phyloP scores from a whole-genome alignment of 2,113 vertebrate genomes.

The Motacilla alba region DNA sequence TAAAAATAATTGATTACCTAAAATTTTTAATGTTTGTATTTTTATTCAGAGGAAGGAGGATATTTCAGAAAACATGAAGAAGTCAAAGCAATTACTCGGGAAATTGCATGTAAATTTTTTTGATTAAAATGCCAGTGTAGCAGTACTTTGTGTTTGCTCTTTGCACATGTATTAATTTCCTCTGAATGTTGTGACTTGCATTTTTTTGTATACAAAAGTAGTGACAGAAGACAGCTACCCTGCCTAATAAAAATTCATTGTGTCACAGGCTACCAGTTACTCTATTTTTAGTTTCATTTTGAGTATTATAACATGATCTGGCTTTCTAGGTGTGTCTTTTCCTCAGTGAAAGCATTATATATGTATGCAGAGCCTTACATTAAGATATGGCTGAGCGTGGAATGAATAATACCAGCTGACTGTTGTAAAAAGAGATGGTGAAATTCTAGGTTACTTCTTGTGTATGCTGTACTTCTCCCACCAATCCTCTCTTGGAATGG shows the following conservation, averaged over 20 bases:
- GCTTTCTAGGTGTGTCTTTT: background rate
- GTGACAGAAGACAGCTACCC: background rate
- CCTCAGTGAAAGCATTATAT: background rate
- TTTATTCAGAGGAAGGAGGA: background rate
- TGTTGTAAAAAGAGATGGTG: background rate
- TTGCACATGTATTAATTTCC: background rate
- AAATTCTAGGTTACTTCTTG: background rate
- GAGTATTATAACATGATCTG: background rate
- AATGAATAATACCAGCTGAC: background rate
- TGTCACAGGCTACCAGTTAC: background rate
- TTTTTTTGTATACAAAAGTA: background rate
- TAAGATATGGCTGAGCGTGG: background rate
- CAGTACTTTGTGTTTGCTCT: background rate
- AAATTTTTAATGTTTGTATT: background rate
- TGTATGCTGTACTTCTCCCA: background rate
- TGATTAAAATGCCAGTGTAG: background rate
- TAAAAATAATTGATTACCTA: background rate
- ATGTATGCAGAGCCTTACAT: background rate
- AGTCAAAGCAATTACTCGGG: background rate
- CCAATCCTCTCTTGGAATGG: background rate
- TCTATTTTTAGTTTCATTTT: background rate
- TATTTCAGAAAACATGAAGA: background rate
- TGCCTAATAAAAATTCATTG: background rate
- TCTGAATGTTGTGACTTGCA: background rate
- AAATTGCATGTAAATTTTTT: background rate